A percentile compares a stretch with the other conserved stretches of the same genome.
phyloP scores from a whole-genome alignment of 1,140 invertebrate genomes.

The Trissolcus basalis region DNA sequence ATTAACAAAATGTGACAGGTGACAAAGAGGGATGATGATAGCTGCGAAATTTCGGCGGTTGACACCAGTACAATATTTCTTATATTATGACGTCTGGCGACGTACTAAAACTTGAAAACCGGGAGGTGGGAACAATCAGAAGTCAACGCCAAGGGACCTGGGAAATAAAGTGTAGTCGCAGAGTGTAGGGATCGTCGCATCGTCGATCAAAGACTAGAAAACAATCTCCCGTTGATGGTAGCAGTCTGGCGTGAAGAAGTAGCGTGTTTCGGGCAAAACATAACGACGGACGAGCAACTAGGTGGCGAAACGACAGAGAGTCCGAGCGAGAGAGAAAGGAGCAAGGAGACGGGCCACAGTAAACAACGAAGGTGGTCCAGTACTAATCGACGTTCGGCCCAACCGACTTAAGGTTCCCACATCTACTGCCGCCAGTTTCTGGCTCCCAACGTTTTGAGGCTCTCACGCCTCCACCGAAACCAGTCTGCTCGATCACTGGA shows the following conservation, averaged over 20 bases:
- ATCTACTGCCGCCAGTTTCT: slow-evolving; percentile 49
- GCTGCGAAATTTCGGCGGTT: no score
- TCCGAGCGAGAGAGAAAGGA: slow-evolving; percentile 24
- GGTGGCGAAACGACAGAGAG: slow-evolving; percentile 48
- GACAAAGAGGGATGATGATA: no score
- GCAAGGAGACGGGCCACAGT: slow-evolving; percentile 31
- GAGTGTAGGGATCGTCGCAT: slow-evolving; percentile 44
- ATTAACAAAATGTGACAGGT: no score
- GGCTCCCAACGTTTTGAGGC: slow-evolving; percentile 66
- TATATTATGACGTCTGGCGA: slow-evolving; percentile 32
- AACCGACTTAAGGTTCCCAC: slow-evolving; percentile 63
- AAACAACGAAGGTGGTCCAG: slow-evolving; percentile 59
- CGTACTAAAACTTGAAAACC: slow-evolving; percentile 44
- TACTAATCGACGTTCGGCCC: slow-evolving; percentile 63
- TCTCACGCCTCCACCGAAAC: slow-evolving; percentile 64
- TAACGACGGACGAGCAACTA: slow-evolving; percentile 48
- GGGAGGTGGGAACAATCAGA: slow-evolving; percentile 39
- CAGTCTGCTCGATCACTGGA: slow-evolving; percentile 52
- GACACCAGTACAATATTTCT: no score
- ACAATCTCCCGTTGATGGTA: slow-evolving; percentile 59
- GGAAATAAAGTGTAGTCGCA: slow-evolving; percentile 49
- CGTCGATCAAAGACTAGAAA: slow-evolving; percentile 61
- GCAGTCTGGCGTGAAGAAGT: slow-evolving; percentile 53
- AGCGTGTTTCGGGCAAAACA: slow-evolving; percentile 62
- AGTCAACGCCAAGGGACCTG: slow-evolving; percentile 25